Base-by-base conservation (phyloP, 2,888 invertebrate species). In the Diaphora mendica region DNA sequence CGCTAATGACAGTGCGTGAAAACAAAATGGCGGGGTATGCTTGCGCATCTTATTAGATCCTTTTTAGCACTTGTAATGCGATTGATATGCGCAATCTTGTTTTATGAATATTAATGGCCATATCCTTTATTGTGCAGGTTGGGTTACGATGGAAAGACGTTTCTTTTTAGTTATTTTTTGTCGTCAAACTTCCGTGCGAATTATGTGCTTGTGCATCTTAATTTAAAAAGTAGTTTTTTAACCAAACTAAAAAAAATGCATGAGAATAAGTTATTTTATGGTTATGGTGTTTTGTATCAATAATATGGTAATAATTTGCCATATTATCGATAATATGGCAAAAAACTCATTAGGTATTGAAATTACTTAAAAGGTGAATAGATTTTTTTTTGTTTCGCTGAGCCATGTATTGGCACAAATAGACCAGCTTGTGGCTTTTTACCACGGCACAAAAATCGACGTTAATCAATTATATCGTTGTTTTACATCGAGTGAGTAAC, bases 21-120 rank as follows among this genome's bases (percentile, higher is more conserved):
- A 88, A 93, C 91, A 93, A 93, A 88, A 87, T 88, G 85, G 86
- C 89, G 91, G 91, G 94, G 90, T 93, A 93, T 92, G 95, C 90
- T 84, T 89, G 86, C 90, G 94, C 94, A 95, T 95, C 87, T 84
- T 89, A 95, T 95, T 94, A 93, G 89, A 89, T 89, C 85, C 83
- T 92, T 94, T 92, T 93, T 92, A 91, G 87, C 93, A 93, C 92
- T 93, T 92, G 92, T 89, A 86, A 78, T 80, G 91, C 93, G 94
- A 94, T 95, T 95, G 95, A 95, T 95, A 95, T 94, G 95, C 94
- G 93, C 91, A 94, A 95, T 94, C 89, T 85, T 87, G 91, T 91
- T 90, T 88, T 91, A 92, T 95, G 94, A 94, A 95, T 95, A 94
- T 94, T 93, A 92, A 94, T 91, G 85, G 59, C 62, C 17, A 30